Evolutionary conservation across 2,113 vertebrate genomes (phyloP), one percentile per base, ranked within the genome.

Genomic region (Micronycteris hirsuta): DNA sequence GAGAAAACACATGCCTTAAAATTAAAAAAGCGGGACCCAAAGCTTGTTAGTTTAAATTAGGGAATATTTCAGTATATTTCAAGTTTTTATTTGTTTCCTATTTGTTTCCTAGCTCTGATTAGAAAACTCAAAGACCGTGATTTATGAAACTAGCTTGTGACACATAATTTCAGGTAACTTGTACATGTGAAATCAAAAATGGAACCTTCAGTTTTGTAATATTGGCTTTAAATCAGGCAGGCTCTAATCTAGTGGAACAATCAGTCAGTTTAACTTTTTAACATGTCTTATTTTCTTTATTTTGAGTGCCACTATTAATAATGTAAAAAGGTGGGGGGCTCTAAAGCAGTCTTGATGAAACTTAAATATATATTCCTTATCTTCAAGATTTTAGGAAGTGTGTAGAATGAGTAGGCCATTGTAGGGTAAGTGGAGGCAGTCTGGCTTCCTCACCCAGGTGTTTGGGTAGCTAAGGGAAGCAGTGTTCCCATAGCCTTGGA

Each of bases 1-100:
- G 98, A 97, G 94, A 98, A 98, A 98, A 98, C 98, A 98, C 98
- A 99, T 99, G 99, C 99, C 99, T 99, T 99, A 99, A 99, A 97
- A 94, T 89, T 98, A 96, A 96, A 98, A 98, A 98, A 98, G 98
- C 98, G 98, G 98, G 98, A 98, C 98, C 98, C 98, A 98, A 98
- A 98, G 98, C 97, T 98, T 98, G 97, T 97, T 96, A 94, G 93
- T 98, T 98, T 97, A 97, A 98, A 98, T 98, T 98, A 98, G 97
- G 97, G 58, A n/a, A n/a, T n/a, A n/a, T n/a, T n/a, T n/a, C n/a
- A n/a, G n/a, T 98, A 96, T 97, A 92, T 98, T 98, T 98, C 90
- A 89, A 94, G 86, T 98, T 97, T 97, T 92, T 96, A 96, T 97
- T 98, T 96, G 89, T 98, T 98, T 98, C 98, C 97, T 97, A 97